A percentile compares a stretch with the other conserved stretches of the same genome.
Conservation (phyloP, 2,113 vertebrate species). For the Parus major region DNA sequence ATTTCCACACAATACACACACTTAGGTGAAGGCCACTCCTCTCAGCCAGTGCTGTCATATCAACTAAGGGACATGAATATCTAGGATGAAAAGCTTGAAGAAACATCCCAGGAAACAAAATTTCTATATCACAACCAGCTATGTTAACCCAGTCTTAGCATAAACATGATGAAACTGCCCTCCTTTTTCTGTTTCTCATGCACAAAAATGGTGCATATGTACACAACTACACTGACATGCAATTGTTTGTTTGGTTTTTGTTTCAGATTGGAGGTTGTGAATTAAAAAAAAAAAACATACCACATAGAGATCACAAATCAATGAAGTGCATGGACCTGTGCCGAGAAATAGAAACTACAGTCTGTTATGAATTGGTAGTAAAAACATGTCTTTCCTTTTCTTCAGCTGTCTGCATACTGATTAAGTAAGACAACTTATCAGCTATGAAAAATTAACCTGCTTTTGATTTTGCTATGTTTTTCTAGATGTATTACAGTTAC, state of each 20-base stretch:
- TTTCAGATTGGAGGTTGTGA: not conserved
- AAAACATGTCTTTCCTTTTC: not conserved
- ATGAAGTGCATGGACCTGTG: not conserved
- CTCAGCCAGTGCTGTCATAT: not conserved
- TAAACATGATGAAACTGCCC: not conserved
- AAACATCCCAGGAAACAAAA: not conserved
- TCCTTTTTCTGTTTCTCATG: not conserved
- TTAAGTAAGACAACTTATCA: not conserved
- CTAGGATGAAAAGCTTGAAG: not conserved
- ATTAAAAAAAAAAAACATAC: not conserved
- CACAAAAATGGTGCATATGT: not conserved
- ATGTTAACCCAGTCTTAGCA: not conserved
- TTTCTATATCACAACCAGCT: not conserved
- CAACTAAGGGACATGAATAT: not conserved
- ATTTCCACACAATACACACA: not conserved
- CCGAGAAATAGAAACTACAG: not conserved
- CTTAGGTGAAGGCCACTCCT: not conserved
- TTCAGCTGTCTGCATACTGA: not conserved
- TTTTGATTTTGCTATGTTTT: not conserved
- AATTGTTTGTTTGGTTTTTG: not conserved
- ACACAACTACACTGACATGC: not conserved
- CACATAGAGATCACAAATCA: not conserved
- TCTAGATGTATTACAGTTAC: not conserved
- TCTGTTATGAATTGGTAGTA: not conserved
- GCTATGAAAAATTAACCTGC: not conserved